Conservation (phyloP, 2,113 vertebrate species). For the Hoplias malabaricus region DNA sequence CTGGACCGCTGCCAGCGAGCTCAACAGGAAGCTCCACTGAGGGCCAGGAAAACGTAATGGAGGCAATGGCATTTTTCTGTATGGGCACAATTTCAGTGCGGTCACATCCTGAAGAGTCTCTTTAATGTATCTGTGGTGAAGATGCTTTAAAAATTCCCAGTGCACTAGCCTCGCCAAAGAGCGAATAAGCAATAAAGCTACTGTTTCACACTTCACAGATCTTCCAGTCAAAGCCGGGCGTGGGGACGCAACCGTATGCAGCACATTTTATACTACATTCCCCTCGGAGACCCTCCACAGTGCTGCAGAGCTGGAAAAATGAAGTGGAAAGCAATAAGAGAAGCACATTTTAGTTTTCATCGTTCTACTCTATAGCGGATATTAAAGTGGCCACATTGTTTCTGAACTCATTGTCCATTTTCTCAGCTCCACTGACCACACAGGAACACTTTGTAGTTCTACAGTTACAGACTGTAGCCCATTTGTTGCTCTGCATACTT, state of each 20-base stretch:
- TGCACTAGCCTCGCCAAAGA: neutral
- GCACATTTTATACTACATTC: neutral
- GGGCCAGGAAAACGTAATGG: constrained; percentile 1
- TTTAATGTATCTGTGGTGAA: neutral
- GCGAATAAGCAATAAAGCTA: neutral
- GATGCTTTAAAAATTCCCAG: neutral
- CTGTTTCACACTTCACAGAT: neutral
- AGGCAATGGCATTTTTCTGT: neutral
- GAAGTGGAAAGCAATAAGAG: neutral
- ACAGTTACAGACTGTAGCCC: no score
- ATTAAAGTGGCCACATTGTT: no score
- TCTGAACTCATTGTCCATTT: no score
- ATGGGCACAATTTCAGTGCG: neutral
- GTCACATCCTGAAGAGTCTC: neutral
- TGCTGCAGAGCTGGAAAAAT: neutral
- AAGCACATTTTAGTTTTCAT: neutral
- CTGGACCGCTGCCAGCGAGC: constrained; percentile 26
- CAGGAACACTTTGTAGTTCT: no score
- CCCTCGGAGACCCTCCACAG: neutral
- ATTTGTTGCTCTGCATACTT: no score
- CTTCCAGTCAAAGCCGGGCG: neutral
- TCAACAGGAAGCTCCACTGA: constrained; percentile 13
- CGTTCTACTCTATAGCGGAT: no score
- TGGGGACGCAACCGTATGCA: neutral
- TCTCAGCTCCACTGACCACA: no score